Base-by-base conservation (phyloP, 2,113 vertebrate genomes). In the Antigone vipio region DNA sequence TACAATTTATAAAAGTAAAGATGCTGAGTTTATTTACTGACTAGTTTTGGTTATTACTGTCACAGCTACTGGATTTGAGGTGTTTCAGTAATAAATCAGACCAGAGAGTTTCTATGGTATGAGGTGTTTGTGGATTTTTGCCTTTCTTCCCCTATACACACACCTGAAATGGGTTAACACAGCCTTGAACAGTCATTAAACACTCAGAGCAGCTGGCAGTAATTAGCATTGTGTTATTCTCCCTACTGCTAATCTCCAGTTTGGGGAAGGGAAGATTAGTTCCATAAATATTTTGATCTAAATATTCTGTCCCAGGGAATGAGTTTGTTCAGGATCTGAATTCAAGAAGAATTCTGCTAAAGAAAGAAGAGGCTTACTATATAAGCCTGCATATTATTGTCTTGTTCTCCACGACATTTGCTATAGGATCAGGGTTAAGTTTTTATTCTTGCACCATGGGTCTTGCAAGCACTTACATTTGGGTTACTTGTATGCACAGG, bases 331-430 rank as follows among this genome's bases (percentile, higher is more conserved):
- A 49, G 44, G 34, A 60, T 76, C 40, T 66, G 35, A 86, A 89
- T 49, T 49, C 34, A 56, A 26, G 34, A 56, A 23, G 34, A 72
- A 60, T 40, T 86, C 30, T 35, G 23, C 50, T 55, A 63, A 35
- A 67, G 16, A 42, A n/a, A 84, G 22, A 55, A 40, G 14, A 42
- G 20, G 5, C 40, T 42, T 7, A 16, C 35, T 56, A 21, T 11
- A 50, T 14, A 52, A 60, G 56, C 6, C 40, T 85, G 20, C 7
- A 11, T 2, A 0, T 27, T 24, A 18, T 0, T 55, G n/a, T 59
- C 60, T 47, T 9, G 0, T 44, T 55, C 63, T 63, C 52, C 35
- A 40, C 35, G 58, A 40, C 32, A 6, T 12, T 40, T 49, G 32
- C 71, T 35, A 2, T 11, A 67, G 9, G 9, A 32, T n/a, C 62